phyloP scores from a whole-genome alignment of 2,797 vertebrate species.

The Cetoscarus ocellatus region DNA sequence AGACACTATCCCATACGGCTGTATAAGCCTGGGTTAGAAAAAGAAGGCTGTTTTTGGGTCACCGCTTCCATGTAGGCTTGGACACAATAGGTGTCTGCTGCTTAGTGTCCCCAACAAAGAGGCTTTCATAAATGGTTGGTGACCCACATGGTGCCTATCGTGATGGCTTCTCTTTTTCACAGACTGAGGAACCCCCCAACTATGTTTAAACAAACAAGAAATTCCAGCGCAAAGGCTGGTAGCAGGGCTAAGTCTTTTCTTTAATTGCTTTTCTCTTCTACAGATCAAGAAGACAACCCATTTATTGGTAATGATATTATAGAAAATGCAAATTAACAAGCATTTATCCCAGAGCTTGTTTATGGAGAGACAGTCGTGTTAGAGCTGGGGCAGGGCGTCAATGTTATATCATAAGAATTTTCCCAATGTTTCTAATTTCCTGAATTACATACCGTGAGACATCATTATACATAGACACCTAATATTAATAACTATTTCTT shows the following conservation, averaged over 20 bases:
- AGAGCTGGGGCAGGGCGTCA: slow-evolving; percentile 11
- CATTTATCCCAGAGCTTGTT: slow-evolving; percentile 11
- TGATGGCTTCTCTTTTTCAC: slow-evolving; percentile 57
- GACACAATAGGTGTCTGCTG: slow-evolving; percentile 83
- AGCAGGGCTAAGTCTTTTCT: not conserved
- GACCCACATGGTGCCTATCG: slow-evolving; percentile 79
- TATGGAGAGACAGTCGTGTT: slow-evolving; percentile 10
- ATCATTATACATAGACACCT: slow-evolving; percentile 32
- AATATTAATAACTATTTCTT: slow-evolving; percentile 5
- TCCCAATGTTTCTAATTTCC: slow-evolving; percentile 25
- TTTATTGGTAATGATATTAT: slow-evolving; percentile 3
- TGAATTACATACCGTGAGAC: slow-evolving; percentile 17
- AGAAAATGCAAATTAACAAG: not conserved
- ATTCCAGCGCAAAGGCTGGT: slow-evolving; percentile 2
- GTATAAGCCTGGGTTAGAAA: slow-evolving; percentile 50
- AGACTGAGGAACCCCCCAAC: slow-evolving; percentile 43
- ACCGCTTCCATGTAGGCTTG: slow-evolving; percentile 66
- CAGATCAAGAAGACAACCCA: not conserved
- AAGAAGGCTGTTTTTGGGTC: slow-evolving; percentile 78
- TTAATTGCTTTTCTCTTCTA: not conserved
- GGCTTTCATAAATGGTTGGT: slow-evolving; percentile 79
- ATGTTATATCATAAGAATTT: slow-evolving; percentile 4
- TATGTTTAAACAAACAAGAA: slow-evolving; percentile 17
- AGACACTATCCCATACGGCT: slow-evolving; percentile 29
- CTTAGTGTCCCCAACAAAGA: slow-evolving; percentile 80